These are phyloP conservation scores for Herminia tarsipennalis DNA, from an alignment of 2,888 invertebrate genomes.

Conservation along the genomic window DNA sequence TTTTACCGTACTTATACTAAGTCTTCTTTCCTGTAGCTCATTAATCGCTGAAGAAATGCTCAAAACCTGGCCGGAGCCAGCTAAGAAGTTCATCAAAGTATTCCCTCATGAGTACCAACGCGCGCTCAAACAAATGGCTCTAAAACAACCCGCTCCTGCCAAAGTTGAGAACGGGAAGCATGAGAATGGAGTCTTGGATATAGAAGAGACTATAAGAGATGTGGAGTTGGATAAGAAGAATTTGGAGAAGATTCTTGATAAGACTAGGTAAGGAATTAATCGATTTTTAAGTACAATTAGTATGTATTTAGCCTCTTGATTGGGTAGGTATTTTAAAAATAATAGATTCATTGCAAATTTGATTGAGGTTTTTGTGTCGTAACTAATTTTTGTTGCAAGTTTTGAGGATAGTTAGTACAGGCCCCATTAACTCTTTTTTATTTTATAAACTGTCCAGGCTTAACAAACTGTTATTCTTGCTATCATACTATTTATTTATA, in stretches of 20 bases:
- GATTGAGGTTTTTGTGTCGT: too few relatives aligned
- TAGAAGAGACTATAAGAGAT: conserved; percentile 95
- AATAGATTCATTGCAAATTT: too few relatives aligned
- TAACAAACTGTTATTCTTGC: too few relatives aligned
- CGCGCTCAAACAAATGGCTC: conserved; percentile 89
- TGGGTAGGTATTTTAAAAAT: too few relatives aligned
- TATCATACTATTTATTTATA: too few relatives aligned
- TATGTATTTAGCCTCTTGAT: too few relatives aligned
- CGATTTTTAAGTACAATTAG: too few relatives aligned
- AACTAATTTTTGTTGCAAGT: too few relatives aligned
- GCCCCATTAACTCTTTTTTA: too few relatives aligned
- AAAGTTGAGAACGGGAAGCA: conserved; percentile 61
- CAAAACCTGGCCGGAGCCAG: conserved; percentile 91
- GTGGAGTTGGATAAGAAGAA: conserved; percentile 91
- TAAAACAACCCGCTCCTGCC: conserved; percentile 46
- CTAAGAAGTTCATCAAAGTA: conserved; percentile 95
- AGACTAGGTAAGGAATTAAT: conserved; percentile 85
- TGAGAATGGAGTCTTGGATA: conserved; percentile 88
- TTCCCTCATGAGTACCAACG: conserved; percentile 99
- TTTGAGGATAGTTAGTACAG: too few relatives aligned
- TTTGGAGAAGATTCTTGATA: conserved; percentile 92
- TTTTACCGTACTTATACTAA: background rate
- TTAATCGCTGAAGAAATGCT: conserved; percentile 92
- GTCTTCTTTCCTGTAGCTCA: conserved; percentile 81
- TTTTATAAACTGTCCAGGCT: too few relatives aligned